A percentile compares a stretch with the other conserved stretches of the same genome.
Evolutionary conservation across 2,888 invertebrate species (phyloP).

Genomic region (Ectemnius continuus): DNA sequence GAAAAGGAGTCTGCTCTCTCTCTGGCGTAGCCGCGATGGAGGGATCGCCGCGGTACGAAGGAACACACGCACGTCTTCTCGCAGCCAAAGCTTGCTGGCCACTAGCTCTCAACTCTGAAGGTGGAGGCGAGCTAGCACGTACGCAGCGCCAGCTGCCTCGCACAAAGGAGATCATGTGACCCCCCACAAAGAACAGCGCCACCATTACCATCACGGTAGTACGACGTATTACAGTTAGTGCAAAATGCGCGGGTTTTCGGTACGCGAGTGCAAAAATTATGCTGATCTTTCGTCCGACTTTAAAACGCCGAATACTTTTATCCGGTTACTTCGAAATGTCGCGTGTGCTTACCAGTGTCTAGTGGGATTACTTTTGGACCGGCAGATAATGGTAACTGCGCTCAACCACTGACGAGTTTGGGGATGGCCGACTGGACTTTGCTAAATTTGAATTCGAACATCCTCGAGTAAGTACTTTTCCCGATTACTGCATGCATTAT

Average conservation of each 20-base stretch:
- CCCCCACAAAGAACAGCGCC: constrained; percentile 30
- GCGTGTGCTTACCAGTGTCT: too few relatives aligned
- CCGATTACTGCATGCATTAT: too few relatives aligned
- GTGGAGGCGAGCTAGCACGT: constrained; percentile 31
- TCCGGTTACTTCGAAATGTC: too few relatives aligned
- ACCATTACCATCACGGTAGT: neutral
- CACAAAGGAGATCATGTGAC: constrained; percentile 61
- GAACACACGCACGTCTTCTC: constrained; percentile 58
- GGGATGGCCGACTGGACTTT: too few relatives aligned
- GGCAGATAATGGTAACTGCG: too few relatives aligned
- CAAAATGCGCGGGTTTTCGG: neutral
- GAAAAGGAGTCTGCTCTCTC: constrained; percentile 41
- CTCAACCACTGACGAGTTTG: too few relatives aligned
- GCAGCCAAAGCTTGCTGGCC: constrained; percentile 71
- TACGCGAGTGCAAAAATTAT: too few relatives aligned
- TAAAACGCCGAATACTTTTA: too few relatives aligned
- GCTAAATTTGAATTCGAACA: too few relatives aligned
- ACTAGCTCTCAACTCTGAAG: constrained; percentile 49
- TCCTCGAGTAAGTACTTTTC: too few relatives aligned
- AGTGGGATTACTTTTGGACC: too few relatives aligned
- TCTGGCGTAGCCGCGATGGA: constrained; percentile 61
- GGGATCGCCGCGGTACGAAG: constrained; percentile 59
- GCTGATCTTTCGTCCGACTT: too few relatives aligned
- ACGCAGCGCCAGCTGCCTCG: constrained; percentile 44
- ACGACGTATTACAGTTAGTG: constrained; percentile 2